Evolutionary conservation across 2,797 vertebrate species (phyloP).

Genomic region (Gymnocypris eckloni): DNA sequence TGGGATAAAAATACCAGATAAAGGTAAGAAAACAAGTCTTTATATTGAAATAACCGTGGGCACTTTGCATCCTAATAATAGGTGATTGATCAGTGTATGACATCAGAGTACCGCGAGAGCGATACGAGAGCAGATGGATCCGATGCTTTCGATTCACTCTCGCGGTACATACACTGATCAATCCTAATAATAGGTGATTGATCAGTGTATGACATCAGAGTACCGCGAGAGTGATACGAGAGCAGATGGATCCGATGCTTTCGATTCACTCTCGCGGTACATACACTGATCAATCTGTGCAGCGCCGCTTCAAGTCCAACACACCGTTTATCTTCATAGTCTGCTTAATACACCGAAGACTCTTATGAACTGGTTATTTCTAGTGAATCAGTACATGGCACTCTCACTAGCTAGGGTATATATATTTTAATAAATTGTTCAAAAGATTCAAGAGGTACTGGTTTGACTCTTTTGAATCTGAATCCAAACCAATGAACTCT

Average conservation of each 20-base stretch:
- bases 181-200: not conserved
- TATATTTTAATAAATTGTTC: not conserved
- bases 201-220: too few relatives aligned
- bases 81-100: too few relatives aligned
- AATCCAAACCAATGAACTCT: not conserved
- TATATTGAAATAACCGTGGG: not conserved
- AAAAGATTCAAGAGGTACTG: not conserved
- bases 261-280: too few relatives aligned
- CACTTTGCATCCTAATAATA: not conserved
- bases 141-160: too few relatives aligned
- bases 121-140: too few relatives aligned
- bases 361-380: not conserved
- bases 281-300: too few relatives aligned
- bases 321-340: not conserved
- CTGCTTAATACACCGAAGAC: not conserved
- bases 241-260: too few relatives aligned
- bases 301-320: too few relatives aligned
- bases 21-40: not conserved
- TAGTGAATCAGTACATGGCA: not conserved
- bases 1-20: not conserved
- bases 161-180: too few relatives aligned
- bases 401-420: not conserved
- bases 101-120: too few relatives aligned
- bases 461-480: not conserved
- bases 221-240: too few relatives aligned